Evolutionary conservation across 2,888 invertebrate species (phyloP), one percentile per base, ranked within the genome.

Genomic region (Bombylius discolor): DNA sequence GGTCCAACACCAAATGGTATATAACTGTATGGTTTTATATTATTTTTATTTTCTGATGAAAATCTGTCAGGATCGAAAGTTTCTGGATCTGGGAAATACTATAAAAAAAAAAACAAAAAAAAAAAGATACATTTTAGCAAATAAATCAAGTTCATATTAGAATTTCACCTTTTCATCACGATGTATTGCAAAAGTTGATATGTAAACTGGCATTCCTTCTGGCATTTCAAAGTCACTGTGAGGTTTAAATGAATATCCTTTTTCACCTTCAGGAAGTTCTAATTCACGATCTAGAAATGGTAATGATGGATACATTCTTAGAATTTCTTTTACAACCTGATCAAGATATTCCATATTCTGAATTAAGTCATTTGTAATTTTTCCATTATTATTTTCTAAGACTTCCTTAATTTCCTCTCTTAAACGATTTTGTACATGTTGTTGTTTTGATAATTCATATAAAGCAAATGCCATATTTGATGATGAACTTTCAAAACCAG

Each of bases 21-120:
- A 56, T 70, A 70, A 5, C 71, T 68, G 49, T 69, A 72, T 4
- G 72, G 70, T 5, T 59, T 63, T 44, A 71, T 66, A 6, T 64
- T 62, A n/a, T 66, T 62, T 4, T 69, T 69, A 47, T 73, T 72
- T 47, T 65, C 64, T 6, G 65, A 32, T 0, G 74, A 67, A 61
- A 75, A 75, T 31, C 75, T 66, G 56, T 75, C 73, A 4, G 75
- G 75, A 47, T 69, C 63, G 45, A 74, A 75, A 39, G 64, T 62
- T 4, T 66, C 58, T 0, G 75, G 75, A 47, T 73, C 62, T 4
- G 68, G 66, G 58, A 65, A 73, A 59, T 70, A 69, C 14, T 44
- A n/a, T 1, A 44, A 44, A 13, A 13, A 13, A 23, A 23, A 23
- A 23, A 23, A 23, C 23, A 23, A 23, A 23, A 23, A 23, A 1